Conservation (phyloP, 2,113 vertebrate species). For the Phaethornis superciliosus region DNA sequence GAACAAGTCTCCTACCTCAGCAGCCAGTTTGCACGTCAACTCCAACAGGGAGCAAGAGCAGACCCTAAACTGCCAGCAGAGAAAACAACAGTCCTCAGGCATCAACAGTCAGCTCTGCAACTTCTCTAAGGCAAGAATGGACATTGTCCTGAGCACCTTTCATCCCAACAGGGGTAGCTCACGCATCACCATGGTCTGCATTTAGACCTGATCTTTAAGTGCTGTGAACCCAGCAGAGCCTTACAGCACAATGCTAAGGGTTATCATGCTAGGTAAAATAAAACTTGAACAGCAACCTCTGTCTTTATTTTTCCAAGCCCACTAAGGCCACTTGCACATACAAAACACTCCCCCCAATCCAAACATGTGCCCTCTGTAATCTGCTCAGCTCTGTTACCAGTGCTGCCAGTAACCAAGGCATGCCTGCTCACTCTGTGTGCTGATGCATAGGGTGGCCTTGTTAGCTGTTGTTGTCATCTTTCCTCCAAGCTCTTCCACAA, state of each 20-base stretch:
- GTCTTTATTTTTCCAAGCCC: not conserved
- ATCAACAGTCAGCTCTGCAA: not conserved
- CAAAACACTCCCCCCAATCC: not conserved
- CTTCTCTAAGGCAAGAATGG: not conserved
- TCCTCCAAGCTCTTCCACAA: conserved; percentile 89
- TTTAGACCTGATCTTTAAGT: not conserved
- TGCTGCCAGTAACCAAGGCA: not conserved
- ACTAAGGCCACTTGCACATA: not conserved
- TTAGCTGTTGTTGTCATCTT: conserved; percentile 84
- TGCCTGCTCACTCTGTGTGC: conserved; percentile 86
- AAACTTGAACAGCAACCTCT: not conserved
- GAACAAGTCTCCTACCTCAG: not conserved
- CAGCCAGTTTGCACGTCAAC: not conserved
- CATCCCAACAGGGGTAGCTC: not conserved
- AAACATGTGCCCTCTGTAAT: not conserved
- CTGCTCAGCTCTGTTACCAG: not conserved
- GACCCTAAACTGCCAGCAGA: not conserved
- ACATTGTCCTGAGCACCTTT: not conserved
- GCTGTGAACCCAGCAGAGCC: not conserved
- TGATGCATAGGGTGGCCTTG: conserved; percentile 92
- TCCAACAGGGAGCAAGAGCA: not conserved
- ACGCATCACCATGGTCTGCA: not conserved
- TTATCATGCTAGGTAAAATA: not conserved
- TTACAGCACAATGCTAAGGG: not conserved
- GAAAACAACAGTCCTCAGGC: not conserved